These are phyloP conservation scores for Bombus difficillimus DNA, from an alignment of 1,140 invertebrate genomes.

Conservation along the genomic window DNA sequence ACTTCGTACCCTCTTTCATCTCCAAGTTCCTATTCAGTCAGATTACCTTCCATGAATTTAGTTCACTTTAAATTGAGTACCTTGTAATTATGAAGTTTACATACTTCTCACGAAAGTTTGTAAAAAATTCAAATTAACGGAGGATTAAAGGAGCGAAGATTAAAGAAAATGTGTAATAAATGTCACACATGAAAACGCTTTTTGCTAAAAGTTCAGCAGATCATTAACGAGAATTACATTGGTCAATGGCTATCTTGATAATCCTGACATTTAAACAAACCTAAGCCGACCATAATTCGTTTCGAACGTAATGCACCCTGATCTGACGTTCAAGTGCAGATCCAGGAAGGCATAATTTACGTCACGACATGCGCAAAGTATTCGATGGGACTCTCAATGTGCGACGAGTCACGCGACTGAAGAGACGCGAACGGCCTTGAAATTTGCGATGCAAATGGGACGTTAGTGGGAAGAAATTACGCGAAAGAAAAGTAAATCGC, in stretches of 20 bases:
- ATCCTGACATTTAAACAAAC: not conserved
- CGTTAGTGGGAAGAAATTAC: not conserved
- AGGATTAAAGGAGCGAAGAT: not conserved
- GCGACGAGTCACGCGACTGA: not conserved
- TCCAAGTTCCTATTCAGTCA: too few relatives aligned
- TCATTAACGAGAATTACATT: not conserved
- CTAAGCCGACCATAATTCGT: not conserved
- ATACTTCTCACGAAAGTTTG: too few relatives aligned
- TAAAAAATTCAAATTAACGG: not conserved
- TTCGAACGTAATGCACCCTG: not conserved
- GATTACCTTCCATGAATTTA: not conserved
- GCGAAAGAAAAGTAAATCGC: not conserved
- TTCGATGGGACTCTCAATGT: not conserved
- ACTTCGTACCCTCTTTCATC: not conserved
- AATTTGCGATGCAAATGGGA: not conserved
- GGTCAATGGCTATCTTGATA: not conserved
- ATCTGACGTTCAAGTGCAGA: not conserved
- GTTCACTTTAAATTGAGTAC: not conserved
- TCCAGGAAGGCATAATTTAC: constrained; percentile 14
- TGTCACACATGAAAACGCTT: not conserved
- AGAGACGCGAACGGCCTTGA: not conserved
- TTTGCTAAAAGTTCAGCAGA: too few relatives aligned
- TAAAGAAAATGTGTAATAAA: not conserved
- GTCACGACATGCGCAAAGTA: not conserved
- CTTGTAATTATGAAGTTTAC: not conserved